Evolutionary conservation across 2,797 vertebrate genomes (phyloP).

Genomic region (Pipistrellus nathusii): DNA sequence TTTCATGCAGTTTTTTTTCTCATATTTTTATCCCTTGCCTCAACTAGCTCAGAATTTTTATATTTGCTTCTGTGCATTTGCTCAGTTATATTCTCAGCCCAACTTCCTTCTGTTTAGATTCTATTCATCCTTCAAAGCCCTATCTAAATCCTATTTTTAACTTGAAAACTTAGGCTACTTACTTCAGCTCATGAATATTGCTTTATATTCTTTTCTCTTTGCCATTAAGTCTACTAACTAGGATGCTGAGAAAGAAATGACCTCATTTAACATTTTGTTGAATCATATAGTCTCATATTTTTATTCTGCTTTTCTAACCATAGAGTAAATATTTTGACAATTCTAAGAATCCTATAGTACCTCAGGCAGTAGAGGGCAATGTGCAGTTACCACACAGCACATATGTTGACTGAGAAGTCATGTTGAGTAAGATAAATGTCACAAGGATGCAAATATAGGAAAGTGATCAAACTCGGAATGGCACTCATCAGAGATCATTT

Average conservation of each 20-base stretch:
- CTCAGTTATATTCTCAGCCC: not conserved
- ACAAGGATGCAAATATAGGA: not conserved
- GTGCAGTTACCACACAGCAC: not conserved
- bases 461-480: not conserved
- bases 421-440: not conserved
- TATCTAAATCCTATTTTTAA: slow-evolving; percentile 44
- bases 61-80: slow-evolving; percentile 10
- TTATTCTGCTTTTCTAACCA: not conserved
- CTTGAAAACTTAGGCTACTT: slow-evolving; percentile 20
- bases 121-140: not conserved
- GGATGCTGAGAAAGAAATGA: slow-evolving; percentile 24
- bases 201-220: slow-evolving; percentile 43
- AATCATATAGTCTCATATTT: slow-evolving; percentile 18
- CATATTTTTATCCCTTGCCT: not conserved
- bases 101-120: not conserved
- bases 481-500: slow-evolving; percentile 14
- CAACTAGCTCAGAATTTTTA: not conserved
- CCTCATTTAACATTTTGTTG: slow-evolving; percentile 50
- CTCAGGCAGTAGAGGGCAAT: not conserved
- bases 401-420: not conserved
- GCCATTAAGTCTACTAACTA: not conserved
- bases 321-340: not conserved
- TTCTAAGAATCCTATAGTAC: not conserved
- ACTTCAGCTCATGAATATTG: not conserved
- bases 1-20: not conserved